Base-by-base conservation (phyloP, 2,113 vertebrate species). In the Pardalotus punctatus region DNA sequence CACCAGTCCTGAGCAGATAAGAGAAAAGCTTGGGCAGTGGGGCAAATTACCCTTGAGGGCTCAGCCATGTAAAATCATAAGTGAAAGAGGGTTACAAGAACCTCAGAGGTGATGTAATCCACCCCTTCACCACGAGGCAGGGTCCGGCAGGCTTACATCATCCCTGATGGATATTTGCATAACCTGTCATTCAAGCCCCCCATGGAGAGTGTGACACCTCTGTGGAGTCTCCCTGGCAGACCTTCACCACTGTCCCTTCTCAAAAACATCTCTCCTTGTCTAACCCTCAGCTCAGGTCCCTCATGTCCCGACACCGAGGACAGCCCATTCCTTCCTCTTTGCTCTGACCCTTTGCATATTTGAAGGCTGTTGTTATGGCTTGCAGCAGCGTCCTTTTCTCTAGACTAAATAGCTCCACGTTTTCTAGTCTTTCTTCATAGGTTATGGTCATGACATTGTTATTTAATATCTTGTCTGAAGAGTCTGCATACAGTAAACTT, bases 111-210 rank as follows among this genome's bases (percentile, higher is more conserved):
- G 22, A 42, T 69, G 81, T 53, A 69, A 76, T 40, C 53, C 48
- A 31, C 25, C 73, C 56, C 47, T 33, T 38, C 0, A 4, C 60
- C 23, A 6, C 1, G 5, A 71, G 69, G 47, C 84, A 86, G 91
- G 83, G 80, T 69, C 93, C 66, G 77, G 22, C 64, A 72, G 81
- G 35, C 12, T 38, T 56, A 10, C 0, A 3, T 76, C 90, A 86
- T 65, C 38, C 53, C 45, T 88, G 94, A 85, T 73, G 50, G 79
- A 48, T 80, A 94, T 95, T 94, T 90, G 81, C 88, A 94, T 90
- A 92, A 61, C 79, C 42, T 90, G 78, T 36, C 5, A 2, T 80
- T 72, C 43, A 76, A 90, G 31, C 28, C 61, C 64, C 81, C 81
- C 42, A 5, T 0, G 6, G 94, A 61, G 78, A 82, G 6, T 2